A percentile compares a stretch with the other conserved stretches of the same genome.
These are phyloP conservation scores for Chorisops tibialis DNA, from an alignment of 2,888 invertebrate species.

Conservation along the genomic window DNA sequence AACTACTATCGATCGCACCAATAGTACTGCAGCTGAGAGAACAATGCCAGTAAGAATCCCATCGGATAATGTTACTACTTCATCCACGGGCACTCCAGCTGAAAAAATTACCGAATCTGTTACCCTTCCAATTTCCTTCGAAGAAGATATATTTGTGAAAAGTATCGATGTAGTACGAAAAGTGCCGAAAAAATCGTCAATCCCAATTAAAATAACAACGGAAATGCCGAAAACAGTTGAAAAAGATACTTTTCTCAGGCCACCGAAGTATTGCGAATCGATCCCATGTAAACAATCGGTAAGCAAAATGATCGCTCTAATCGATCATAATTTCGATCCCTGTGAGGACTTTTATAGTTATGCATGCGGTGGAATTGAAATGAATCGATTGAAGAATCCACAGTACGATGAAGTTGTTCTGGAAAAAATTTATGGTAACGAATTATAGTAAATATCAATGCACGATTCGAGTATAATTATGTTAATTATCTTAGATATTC, in stretches of 20 bases:
- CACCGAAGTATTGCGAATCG: slow-evolving; percentile 20
- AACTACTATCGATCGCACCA: no score
- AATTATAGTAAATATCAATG: neutral
- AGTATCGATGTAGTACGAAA: no score
- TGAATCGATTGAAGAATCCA: slow-evolving; percentile 26
- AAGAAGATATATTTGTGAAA: no score
- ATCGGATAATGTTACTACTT: no score
- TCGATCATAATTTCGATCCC: slow-evolving; percentile 29
- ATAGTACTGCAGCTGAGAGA: no score
- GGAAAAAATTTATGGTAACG: slow-evolving; percentile 18
- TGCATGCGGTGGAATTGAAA: slow-evolving; percentile 28
- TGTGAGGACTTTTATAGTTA: slow-evolving; percentile 32
- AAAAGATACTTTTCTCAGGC: slow-evolving; percentile 9
- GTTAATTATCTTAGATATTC: slow-evolving; percentile 10
- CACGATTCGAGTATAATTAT: neutral
- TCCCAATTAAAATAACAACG: no score
- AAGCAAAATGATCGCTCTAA: slow-evolving; percentile 29
- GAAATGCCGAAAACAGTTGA: neutral
- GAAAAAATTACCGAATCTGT: no score
- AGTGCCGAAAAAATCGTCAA: no score
- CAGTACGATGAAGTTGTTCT: slow-evolving; percentile 9
- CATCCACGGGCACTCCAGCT: no score
- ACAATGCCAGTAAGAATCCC: no score
- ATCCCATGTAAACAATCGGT: slow-evolving; percentile 29
- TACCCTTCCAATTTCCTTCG: no score